phyloP scores from a whole-genome alignment of 2,888 invertebrate species.

The Nemotelus pantherinus region DNA sequence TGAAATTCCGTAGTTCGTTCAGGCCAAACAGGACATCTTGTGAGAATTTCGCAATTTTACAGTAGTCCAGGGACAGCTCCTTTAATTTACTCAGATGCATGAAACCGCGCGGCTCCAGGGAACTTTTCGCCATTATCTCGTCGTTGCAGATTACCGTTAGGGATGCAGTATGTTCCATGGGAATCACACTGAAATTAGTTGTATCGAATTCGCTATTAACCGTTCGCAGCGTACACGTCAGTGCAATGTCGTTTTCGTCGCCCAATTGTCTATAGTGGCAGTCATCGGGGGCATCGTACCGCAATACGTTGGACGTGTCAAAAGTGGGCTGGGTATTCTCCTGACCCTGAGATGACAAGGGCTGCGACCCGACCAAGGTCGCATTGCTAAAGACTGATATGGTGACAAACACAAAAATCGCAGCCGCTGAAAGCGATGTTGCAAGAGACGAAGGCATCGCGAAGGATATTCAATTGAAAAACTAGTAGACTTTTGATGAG shows the following conservation, averaged over 20 bases:
- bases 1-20: slow-evolving; percentile 83
- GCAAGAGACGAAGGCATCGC: not conserved
- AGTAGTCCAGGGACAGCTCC: slow-evolving; percentile 83
- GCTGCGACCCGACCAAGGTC: not conserved
- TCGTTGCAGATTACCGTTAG: slow-evolving; percentile 82
- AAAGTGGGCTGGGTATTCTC: slow-evolving; percentile 16
- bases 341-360: slow-evolving; percentile 5
- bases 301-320: slow-evolving; percentile 46
- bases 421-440: not conserved
- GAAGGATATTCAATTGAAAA: not conserved
- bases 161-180: slow-evolving; percentile 83
- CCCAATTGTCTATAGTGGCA: slow-evolving; percentile 66
- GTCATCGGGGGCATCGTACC: slow-evolving; percentile 86
- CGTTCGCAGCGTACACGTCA: slow-evolving; percentile 82
- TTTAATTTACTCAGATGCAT: slow-evolving; percentile 82
- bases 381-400: not conserved
- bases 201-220: slow-evolving; percentile 89
- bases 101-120: slow-evolving; percentile 80
- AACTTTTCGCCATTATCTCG: slow-evolving; percentile 81
- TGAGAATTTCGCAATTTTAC: slow-evolving; percentile 86
- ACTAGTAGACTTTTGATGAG: not conserved
- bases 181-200: slow-evolving; percentile 88
- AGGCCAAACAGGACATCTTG: slow-evolving; percentile 82
- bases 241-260: slow-evolving; percentile 74
- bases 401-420: not conserved